Conservation (phyloP, 2,888 invertebrate species). For the Drepanosiphum platanoidis region DNA sequence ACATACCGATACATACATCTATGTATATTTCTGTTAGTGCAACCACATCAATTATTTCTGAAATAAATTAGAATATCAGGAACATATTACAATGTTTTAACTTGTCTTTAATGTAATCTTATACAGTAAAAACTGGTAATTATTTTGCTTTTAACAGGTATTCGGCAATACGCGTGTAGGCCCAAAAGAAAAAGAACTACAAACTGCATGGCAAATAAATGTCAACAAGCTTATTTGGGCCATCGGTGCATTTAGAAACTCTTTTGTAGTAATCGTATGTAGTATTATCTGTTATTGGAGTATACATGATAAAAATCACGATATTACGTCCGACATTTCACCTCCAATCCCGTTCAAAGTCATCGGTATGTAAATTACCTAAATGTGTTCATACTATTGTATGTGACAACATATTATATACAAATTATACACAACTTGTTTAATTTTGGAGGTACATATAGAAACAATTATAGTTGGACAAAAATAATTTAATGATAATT, state of each 20-base stretch:
- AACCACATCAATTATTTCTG: neutral
- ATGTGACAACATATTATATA: neutral
- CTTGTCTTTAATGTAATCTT: neutral
- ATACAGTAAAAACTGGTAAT: neutral
- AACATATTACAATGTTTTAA: neutral
- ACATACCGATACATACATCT: too few relatives aligned
- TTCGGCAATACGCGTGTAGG: constrained; percentile 28
- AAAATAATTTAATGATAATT: too few relatives aligned
- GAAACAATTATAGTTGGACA: too few relatives aligned
- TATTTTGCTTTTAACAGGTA: neutral
- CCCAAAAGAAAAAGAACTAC: constrained; percentile 38
- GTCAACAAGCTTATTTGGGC: constrained; percentile 79
- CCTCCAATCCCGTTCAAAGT: constrained; percentile 51
- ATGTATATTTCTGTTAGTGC: too few relatives aligned
- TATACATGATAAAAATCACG: constrained; percentile 17
- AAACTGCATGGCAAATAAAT: constrained; percentile 69
- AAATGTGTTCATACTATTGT: neutral
- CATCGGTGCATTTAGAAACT: constrained; percentile 83
- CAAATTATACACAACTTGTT: neutral
- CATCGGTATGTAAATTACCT: constrained; percentile 55
- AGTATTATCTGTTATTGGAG: constrained; percentile 74
- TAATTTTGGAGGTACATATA: too few relatives aligned
- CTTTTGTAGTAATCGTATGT: constrained; percentile 81
- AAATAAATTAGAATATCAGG: neutral
- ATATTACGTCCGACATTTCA: constrained; percentile 17